Percentiles rank a stretch among this genome's conserved stretches.
These are phyloP conservation scores for Protophormia terraenovae DNA, from an alignment of 2,888 invertebrate species.

Conservation along the genomic window DNA sequence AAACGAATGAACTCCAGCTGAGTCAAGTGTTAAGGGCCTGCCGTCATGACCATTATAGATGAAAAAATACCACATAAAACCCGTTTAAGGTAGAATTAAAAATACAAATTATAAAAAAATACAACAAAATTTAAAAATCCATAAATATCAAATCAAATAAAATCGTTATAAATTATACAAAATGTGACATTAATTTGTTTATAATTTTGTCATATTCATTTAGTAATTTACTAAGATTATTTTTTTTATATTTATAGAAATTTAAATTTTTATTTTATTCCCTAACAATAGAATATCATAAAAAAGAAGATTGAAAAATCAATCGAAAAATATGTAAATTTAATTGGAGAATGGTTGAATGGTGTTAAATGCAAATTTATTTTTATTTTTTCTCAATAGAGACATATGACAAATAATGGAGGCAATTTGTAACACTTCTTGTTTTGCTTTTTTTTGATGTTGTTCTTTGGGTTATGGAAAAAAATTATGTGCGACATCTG, in stretches of 20 bases:
- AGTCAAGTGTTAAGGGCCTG: not conserved
- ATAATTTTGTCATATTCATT: slow-evolving; percentile 50
- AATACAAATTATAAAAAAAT: not conserved
- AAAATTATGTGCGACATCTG: not conserved
- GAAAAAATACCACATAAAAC: not conserved
- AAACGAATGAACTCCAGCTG: not conserved
- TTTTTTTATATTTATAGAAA: not conserved
- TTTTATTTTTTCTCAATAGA: not conserved
- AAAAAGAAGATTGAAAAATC: not conserved
- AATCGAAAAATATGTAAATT: slow-evolving; percentile 46
- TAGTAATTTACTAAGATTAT: slow-evolving; percentile 19
- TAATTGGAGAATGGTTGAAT: not conserved
- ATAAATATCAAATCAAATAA: not conserved
- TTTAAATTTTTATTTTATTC: slow-evolving; percentile 1
- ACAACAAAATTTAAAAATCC: not conserved
- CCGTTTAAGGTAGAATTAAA: not conserved
- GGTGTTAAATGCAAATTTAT: slow-evolving; percentile 22
- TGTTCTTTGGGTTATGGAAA: not conserved
- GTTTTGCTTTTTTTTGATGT: not conserved
- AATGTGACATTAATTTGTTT: slow-evolving; percentile 48
- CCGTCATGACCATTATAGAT: too few species aligned
- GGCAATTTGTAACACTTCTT: slow-evolving; percentile 38
- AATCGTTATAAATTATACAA: not conserved
- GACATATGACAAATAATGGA: not conserved
- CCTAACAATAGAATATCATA: not conserved